Evolutionary conservation across 2,888 invertebrate species (phyloP).

Genomic region (Drosophila mettleri): DNA sequence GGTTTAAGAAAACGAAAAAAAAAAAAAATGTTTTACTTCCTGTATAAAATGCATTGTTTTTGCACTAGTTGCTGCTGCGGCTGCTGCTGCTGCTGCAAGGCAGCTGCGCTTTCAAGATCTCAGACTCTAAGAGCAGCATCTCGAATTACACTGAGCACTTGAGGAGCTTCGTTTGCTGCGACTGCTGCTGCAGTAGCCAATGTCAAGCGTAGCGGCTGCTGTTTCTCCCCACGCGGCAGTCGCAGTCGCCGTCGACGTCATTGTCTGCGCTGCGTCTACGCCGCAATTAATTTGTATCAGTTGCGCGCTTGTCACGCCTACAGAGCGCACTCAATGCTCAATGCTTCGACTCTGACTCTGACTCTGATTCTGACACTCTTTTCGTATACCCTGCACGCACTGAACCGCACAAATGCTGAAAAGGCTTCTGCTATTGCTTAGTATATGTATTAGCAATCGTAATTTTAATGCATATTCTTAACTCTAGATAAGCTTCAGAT

Average conservation of each 20-base stretch:
- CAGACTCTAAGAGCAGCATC: slow-evolving; percentile 42
- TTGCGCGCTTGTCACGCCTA: slow-evolving; percentile 54
- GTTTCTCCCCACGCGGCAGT: slow-evolving; percentile 36
- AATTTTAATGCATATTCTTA: no score
- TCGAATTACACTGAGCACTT: slow-evolving; percentile 52
- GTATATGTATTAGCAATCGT: neutral
- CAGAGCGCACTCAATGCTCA: slow-evolving; percentile 31
- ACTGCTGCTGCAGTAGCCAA: slow-evolving; percentile 23
- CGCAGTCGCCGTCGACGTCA: slow-evolving; percentile 15
- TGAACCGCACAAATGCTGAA: neutral
- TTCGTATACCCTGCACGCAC: neutral
- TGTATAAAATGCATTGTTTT: slow-evolving; percentile 33
- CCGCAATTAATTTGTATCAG: slow-evolving; percentile 69
- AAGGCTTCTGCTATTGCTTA: neutral
- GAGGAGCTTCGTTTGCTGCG: slow-evolving; percentile 43
- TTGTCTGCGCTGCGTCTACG: slow-evolving; percentile 61
- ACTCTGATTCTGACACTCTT: neutral
- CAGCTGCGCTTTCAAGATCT: slow-evolving; percentile 50
- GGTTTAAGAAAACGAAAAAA: slow-evolving; percentile 8
- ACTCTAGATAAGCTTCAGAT: no score
- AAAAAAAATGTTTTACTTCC: slow-evolving; percentile 41
- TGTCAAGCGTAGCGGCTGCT: slow-evolving; percentile 35
- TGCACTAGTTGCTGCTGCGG: slow-evolving; percentile 6
- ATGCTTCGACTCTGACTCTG: neutral
- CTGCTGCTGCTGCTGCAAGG: slow-evolving; percentile 29